Conservation (phyloP, 2,797 vertebrate genomes). For the Morelia viridis region DNA sequence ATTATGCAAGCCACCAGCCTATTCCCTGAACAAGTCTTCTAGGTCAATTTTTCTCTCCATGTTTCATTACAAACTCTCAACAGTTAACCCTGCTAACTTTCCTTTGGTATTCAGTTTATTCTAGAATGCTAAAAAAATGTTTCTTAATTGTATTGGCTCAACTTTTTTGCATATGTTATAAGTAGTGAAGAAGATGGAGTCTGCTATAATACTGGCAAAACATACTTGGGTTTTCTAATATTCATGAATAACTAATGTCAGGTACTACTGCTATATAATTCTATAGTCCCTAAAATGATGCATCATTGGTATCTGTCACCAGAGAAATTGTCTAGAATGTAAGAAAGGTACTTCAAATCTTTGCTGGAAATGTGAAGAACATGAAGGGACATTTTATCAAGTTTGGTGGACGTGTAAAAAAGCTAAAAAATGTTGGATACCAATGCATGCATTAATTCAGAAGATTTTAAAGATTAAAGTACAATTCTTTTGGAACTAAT, state of each 20-base stretch:
- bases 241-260: background rate
- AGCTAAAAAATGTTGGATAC: too few species aligned
- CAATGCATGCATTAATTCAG: too few species aligned
- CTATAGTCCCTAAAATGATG: too few species aligned
- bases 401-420: too few species aligned
- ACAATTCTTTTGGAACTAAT: too few species aligned
- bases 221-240: background rate
- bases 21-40: background rate
- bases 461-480: too few species aligned
- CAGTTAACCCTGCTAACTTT: background rate
- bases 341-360: too few species aligned
- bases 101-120: background rate
- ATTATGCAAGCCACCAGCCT: background rate
- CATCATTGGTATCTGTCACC: too few species aligned
- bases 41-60: background rate
- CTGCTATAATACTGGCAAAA: too few species aligned
- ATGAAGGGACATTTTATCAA: too few species aligned
- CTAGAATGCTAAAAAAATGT: background rate
- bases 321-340: too few species aligned
- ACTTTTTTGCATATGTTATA: background rate
- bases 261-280: background rate
- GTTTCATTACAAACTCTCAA: background rate
- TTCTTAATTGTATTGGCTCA: background rate
- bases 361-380: too few species aligned
- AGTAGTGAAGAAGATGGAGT: background rate